These are phyloP conservation scores for Varecia variegata DNA, from an alignment of 2,797 vertebrate genomes.

Conservation along the genomic window DNA sequence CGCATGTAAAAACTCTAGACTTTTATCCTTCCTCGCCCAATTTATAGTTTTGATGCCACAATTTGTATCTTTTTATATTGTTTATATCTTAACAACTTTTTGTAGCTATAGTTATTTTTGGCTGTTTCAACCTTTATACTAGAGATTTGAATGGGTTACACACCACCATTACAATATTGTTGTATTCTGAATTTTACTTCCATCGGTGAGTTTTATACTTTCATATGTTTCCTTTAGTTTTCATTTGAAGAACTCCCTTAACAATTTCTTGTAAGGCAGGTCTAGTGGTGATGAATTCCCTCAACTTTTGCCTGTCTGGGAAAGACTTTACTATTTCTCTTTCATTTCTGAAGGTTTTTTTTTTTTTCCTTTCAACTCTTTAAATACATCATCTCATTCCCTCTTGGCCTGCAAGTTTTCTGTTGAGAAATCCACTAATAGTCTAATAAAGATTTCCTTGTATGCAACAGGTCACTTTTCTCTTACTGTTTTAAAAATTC, in stretches of 20 bases:
- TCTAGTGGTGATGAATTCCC: neutral
- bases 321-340: no score
- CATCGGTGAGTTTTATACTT: neutral
- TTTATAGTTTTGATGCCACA: neutral
- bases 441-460: neutral
- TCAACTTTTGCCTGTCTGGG: neutral
- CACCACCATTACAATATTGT: neutral
- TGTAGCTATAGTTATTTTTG: neutral
- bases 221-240: neutral
- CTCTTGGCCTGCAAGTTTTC: neutral
- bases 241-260: neutral
- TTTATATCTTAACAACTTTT: neutral
- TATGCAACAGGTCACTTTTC: neutral
- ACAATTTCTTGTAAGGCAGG: neutral
- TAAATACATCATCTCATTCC: neutral
- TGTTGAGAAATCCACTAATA: neutral
- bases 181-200: neutral
- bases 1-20: neutral
- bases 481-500: neutral
- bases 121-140: neutral
- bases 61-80: neutral
- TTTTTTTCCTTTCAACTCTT: neutral
- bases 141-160: neutral
- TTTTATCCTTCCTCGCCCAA: neutral
- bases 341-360: no score